These are phyloP conservation scores for Mactra quadrangularis DNA, from an alignment of 1,140 invertebrate species.

Conservation along the genomic window DNA sequence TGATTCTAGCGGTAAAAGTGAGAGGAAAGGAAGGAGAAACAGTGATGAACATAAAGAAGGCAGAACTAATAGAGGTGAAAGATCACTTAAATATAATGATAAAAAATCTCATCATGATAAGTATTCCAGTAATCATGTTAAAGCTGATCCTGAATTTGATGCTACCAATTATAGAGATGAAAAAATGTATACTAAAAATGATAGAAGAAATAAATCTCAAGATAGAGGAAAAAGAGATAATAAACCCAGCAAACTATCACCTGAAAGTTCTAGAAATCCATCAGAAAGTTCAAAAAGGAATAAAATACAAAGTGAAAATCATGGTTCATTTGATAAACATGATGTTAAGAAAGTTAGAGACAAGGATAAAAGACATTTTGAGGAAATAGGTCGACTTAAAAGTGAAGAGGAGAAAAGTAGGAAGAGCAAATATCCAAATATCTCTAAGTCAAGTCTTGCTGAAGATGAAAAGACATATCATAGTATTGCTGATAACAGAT, in stretches of 20 bases:
- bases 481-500: neutral
- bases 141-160: slow-evolving; percentile 61
- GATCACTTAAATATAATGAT: too few species aligned
- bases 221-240: neutral
- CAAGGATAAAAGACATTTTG: slow-evolving; percentile 38
- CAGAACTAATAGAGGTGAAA: too few species aligned
- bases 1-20: neutral
- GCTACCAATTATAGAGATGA: slow-evolving; percentile 60
- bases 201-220: neutral
- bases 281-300: neutral
- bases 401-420: neutral
- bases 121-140: neutral
- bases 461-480: neutral
- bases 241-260: neutral
- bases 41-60: neutral
- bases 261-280: neutral
- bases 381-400: slow-evolving; percentile 36
- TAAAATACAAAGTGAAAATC: neutral
- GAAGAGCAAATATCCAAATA: neutral
- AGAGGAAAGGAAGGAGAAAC: neutral
- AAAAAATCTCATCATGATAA: too few species aligned
- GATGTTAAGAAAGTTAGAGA: neutral
- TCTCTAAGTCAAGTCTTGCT: neutral
- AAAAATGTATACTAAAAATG: slow-evolving; percentile 22
- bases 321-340: neutral